These are phyloP conservation scores for Eurosta solidaginis DNA, from an alignment of 1,140 invertebrate genomes.

Conservation along the genomic window DNA sequence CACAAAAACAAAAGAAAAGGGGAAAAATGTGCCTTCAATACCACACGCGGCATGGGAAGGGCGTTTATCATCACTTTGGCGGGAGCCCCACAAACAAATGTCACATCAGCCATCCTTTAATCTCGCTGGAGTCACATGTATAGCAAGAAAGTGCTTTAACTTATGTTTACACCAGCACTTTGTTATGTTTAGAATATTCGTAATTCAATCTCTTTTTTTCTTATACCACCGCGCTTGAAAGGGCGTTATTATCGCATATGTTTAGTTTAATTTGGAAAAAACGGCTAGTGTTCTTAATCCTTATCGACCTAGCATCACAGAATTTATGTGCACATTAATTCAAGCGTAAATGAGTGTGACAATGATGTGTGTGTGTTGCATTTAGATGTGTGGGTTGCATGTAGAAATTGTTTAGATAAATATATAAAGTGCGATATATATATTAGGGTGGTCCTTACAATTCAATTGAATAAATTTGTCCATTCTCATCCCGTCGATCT, in stretches of 20 bases:
- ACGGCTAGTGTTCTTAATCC: neutral
- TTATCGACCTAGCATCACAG: neutral
- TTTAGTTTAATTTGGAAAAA: too few species aligned
- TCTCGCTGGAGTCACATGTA: slow-evolving; percentile 15
- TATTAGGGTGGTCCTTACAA: too few species aligned
- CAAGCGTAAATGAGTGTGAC: neutral
- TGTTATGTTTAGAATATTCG: neutral
- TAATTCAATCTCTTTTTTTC: slow-evolving; percentile 10
- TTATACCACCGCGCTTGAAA: neutral
- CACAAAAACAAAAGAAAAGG: neutral
- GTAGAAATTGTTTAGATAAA: too few species aligned
- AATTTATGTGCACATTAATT: slow-evolving; percentile 12
- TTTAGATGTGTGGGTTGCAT: neutral
- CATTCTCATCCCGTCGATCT: too few species aligned
- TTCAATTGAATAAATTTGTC: too few species aligned
- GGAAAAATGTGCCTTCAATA: neutral
- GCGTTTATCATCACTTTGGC: neutral
- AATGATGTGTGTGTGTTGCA: slow-evolving; percentile 19
- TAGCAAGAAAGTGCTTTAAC: neutral
- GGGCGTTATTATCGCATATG: too few species aligned
- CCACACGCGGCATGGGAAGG: neutral
- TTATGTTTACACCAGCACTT: neutral
- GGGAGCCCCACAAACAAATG: neutral
- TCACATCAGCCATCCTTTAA: neutral
- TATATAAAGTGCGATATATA: too few species aligned